These are phyloP conservation scores for Pipra filicauda DNA, from an alignment of 2,113 vertebrate genomes.

Conservation along the genomic window DNA sequence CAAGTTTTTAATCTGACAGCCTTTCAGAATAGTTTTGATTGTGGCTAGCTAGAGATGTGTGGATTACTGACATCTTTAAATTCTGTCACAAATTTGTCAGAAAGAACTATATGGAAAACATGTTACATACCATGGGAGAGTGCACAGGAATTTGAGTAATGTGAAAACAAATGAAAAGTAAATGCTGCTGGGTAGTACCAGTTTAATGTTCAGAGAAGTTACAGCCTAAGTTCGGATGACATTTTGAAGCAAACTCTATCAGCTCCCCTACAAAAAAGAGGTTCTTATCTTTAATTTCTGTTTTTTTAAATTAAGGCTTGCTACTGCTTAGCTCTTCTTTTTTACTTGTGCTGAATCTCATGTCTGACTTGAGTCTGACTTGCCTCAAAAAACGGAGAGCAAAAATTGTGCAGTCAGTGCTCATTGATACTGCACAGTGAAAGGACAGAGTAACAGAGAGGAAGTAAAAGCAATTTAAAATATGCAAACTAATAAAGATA, in stretches of 20 bases:
- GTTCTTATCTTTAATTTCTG: background rate
- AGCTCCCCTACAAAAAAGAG: background rate
- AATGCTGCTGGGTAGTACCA: background rate
- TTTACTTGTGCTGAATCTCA: background rate
- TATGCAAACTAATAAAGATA: background rate
- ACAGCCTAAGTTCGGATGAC: background rate
- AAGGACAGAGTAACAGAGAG: background rate
- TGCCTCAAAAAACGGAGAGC: background rate
- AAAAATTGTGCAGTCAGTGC: background rate
- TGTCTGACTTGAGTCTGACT: background rate
- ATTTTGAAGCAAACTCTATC: background rate
- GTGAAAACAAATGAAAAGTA: background rate
- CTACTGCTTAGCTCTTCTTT: background rate
- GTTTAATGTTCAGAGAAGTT: background rate
- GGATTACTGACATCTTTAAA: background rate
- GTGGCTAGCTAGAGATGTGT: background rate
- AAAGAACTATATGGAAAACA: background rate
- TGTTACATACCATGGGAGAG: background rate
- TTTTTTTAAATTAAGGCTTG: background rate
- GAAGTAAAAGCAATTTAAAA: background rate
- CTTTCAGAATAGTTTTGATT: background rate
- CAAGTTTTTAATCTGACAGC: background rate
- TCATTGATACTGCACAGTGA: background rate
- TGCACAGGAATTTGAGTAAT: background rate
- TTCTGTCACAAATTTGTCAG: background rate